A percentile compares a stretch with the other conserved stretches of the same genome.
Conservation (phyloP, 2,113 vertebrate genomes). For the Mixornis gularis region DNA sequence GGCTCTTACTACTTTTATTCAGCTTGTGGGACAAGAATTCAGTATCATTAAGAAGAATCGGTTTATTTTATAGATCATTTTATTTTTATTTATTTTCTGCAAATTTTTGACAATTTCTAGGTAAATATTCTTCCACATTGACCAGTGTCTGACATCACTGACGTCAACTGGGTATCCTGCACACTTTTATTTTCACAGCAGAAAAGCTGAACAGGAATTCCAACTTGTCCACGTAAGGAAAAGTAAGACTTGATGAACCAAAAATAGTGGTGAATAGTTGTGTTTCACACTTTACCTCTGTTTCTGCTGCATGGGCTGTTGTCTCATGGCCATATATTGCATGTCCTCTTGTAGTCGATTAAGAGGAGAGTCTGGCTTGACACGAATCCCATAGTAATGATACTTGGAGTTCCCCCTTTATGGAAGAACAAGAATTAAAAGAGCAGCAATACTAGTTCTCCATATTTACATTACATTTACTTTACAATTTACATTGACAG, state of each 20-base stretch:
- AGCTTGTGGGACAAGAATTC: neutral
- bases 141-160: neutral
- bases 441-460: neutral
- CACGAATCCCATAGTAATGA: constrained; percentile 84
- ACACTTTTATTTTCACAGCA: neutral
- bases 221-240: neutral
- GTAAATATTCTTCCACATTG: neutral
- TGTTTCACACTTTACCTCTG: constrained; percentile 70
- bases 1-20: neutral
- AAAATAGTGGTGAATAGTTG: neutral
- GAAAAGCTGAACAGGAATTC: neutral
- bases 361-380: constrained; percentile 83
- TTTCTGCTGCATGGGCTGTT: constrained; percentile 84
- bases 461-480: neutral
- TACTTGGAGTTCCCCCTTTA: constrained; percentile 83
- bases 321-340: constrained; percentile 86
- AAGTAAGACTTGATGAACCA: neutral
- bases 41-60: neutral
- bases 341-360: constrained; percentile 84
- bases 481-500: neutral
- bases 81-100: neutral
- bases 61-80: neutral
- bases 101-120: neutral
- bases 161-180: neutral
- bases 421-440: constrained; percentile 37